These are phyloP conservation scores for Archivesica marissinica DNA, from an alignment of 1,140 invertebrate species.

Conservation along the genomic window DNA sequence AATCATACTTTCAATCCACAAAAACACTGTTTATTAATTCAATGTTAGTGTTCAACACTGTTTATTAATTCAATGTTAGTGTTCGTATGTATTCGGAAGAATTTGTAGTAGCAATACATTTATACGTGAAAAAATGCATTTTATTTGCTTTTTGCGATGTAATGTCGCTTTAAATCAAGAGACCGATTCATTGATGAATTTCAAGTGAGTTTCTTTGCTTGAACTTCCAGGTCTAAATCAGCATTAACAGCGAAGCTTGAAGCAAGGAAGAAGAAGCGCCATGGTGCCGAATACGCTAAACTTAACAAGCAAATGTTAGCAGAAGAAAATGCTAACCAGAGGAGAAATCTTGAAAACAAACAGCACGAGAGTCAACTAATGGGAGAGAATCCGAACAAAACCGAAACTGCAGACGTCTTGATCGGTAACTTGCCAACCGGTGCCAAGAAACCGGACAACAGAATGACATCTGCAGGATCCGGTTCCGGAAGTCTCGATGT, in stretches of 20 bases:
- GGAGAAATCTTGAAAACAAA: slow-evolving; percentile 60
- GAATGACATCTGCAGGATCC: background rate
- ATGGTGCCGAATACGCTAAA: slow-evolving; percentile 72
- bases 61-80: too few species aligned
- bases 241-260: slow-evolving; percentile 76
- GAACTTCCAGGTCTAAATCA: slow-evolving; percentile 48
- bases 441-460: background rate
- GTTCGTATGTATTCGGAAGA: too few species aligned
- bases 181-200: too few species aligned
- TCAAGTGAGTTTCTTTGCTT: too few species aligned
- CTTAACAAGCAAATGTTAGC: slow-evolving; percentile 74
- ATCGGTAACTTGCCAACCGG: slow-evolving; percentile 50
- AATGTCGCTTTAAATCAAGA: too few species aligned
- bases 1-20: too few species aligned
- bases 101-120: too few species aligned
- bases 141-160: too few species aligned
- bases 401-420: slow-evolving; percentile 37
- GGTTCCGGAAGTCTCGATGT: slow-evolving; percentile 53
- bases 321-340: slow-evolving; percentile 71
- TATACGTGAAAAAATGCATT: too few species aligned
- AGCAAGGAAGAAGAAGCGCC: slow-evolving; percentile 74
- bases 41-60: too few species aligned
- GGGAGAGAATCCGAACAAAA: slow-evolving; percentile 39
- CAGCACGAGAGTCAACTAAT: slow-evolving; percentile 64
- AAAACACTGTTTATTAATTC: too few species aligned